phyloP scores from a whole-genome alignment of 2,888 invertebrate species.

The Torymus auratus region DNA sequence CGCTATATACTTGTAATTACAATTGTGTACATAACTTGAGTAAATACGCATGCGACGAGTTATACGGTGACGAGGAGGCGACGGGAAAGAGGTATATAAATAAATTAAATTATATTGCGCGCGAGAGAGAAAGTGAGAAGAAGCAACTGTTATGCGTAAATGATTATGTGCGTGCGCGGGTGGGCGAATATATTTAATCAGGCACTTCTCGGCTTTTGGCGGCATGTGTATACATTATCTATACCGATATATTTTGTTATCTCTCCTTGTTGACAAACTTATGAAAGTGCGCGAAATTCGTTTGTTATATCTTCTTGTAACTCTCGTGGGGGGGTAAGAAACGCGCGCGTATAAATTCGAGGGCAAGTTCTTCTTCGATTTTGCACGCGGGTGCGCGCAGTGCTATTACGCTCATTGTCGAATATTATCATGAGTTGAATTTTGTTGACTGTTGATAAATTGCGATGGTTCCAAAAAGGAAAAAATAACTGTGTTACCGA shows the following conservation, averaged over 20 bases:
- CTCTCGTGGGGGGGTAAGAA: background rate
- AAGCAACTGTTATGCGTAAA: slow-evolving; percentile 45
- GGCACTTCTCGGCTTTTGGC: background rate
- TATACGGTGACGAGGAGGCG: background rate
- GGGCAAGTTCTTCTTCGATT: background rate
- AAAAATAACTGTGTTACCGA: slow-evolving; percentile 3
- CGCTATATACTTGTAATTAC: slow-evolving; percentile 55
- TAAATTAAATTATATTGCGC: slow-evolving; percentile 4
- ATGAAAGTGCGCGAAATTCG: slow-evolving; percentile 4
- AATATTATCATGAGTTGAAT: slow-evolving; percentile 2
- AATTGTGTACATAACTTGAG: slow-evolving; percentile 31
- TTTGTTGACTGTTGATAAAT: slow-evolving; percentile 13
- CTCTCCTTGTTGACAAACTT: slow-evolving; percentile 1
- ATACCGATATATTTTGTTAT: slow-evolving; percentile 16
- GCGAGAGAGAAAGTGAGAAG: background rate
- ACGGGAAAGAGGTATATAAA: slow-evolving; percentile 18
- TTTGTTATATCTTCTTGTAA: slow-evolving; percentile 36
- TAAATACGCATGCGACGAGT: slow-evolving; percentile 40
- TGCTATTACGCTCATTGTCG: too few relatives aligned
- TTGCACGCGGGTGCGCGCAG: background rate
- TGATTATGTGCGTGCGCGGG: slow-evolving; percentile 43
- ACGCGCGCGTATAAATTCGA: too few relatives aligned
- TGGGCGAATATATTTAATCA: slow-evolving; percentile 3
- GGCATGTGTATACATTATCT: background rate
- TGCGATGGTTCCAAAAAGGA: background rate